Base-by-base conservation (phyloP, 1,140 invertebrate species). In the Drosophila malerkotliana region DNA sequence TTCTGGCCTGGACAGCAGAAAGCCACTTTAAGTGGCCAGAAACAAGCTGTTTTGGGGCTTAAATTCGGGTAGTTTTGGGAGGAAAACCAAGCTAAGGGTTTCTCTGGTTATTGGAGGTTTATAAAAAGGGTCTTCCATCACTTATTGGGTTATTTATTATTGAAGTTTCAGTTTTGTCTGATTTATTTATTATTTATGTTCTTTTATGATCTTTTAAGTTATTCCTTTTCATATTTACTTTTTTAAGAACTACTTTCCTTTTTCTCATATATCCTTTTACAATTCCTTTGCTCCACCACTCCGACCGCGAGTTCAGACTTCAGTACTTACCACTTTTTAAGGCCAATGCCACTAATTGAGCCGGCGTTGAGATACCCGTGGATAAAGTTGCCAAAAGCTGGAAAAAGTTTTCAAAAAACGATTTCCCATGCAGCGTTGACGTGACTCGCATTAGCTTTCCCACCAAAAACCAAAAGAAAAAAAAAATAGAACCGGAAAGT, bases 381-480 rank as follows among this genome's bases (percentile, higher is more conserved):
- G 61, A 60, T 68, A 62, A 73, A 79, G 60, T 72, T 66, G 56
- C 69, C 74, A 44, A 44, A 44, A 32, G 26, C 44, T 55, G 52
- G 26, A 15, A 48, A 74, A 85, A 80, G 64, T 87, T 85, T 77
- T 58, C 53, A 45, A 57, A 74, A 77, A 87, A 74, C 81, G 78
- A 85, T 85, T 85, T 81, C 81, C 74, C 80, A 85, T 85, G 81
- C 83, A 81, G 83, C 75, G 82, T 88, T 87, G 82, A 87, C 82
- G 82, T 87, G 82, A 87, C 82, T 87, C 79, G 82, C 78, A 85
- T 85, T 87, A 88, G 77, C 82, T 34, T n/a, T 44, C 34, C 32
- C 41, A n/a, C 12, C 8, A 41, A 41, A 41, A 39, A 10, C 8
- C 1, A 3, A n/a, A 4, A 39, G 4, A 39, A 39, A 14, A 41